Base-by-base conservation (phyloP, 2,113 vertebrate genomes). In the Tragelaphus strepsiceros region DNA sequence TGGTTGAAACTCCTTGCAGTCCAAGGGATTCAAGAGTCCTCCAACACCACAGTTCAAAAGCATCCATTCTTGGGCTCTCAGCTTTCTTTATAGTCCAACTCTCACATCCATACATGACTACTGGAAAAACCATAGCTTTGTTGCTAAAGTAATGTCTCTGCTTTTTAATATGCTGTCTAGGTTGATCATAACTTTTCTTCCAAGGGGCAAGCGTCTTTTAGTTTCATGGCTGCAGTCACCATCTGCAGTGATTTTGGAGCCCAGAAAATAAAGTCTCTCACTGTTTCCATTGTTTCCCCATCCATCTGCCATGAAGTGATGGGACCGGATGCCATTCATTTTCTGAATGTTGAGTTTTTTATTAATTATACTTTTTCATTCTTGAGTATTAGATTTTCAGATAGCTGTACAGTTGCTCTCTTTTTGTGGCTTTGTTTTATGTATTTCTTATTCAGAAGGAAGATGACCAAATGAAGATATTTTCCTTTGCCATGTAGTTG, bases 351-450 rank as follows among this genome's bases (percentile, higher is more conserved):
- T 74, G 19, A 74, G 19, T 74, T 39, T 67, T 95, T 67, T 95
- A 14, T 56, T 94, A 81, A 81, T 80, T 81, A 56, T 84, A 83
- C 35, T 54, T 91, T 96, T 95, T 82, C n/a, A 88, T 95, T 94
- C 64, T 96, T 88, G 32, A 84, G 9, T 86, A 59, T 86, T 71
- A 89, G 78, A 78, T 21, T 96, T 94, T 74, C 82, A 94, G 59
- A 46, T 56, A 81, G 46, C 10, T 91, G 24, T 87, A 39, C 11
- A 35, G 24, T 86, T 51, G 32, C 58, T 92, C 35, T 77, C 22
- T 77, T 43, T 43, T 77, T 43, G 71, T 77, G 71, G 71, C 39
- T 77, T 77, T 24, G 35, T 77, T 43, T 77, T 43, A 26, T 26
- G 67, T 74, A 74, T 74, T 39, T 74, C 22, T 43, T 77, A 77